Evolutionary conservation across 2,113 vertebrate species (phyloP).

Genomic region (Myocastor coypus): DNA sequence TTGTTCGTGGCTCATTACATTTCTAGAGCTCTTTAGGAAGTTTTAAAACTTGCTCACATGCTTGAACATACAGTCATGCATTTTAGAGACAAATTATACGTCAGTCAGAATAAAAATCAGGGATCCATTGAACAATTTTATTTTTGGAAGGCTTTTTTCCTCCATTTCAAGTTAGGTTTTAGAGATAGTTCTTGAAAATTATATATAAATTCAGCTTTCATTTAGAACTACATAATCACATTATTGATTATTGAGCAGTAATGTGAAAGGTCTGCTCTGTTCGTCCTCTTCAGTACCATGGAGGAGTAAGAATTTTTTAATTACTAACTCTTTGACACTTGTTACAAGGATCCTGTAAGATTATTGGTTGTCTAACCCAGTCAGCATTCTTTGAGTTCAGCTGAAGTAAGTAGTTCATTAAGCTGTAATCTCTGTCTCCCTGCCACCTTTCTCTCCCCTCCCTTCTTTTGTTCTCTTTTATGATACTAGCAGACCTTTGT

Average conservation of each 20-base stretch:
- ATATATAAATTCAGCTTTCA: not conserved
- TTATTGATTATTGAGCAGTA: not conserved
- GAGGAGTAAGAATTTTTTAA: conserved; percentile 22
- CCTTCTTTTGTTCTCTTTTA: too few relatives aligned
- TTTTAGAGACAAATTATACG: conserved; percentile 12
- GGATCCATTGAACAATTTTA: conserved; percentile 1
- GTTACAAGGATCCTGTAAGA: not conserved
- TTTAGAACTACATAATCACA: not conserved
- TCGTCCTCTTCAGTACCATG: not conserved
- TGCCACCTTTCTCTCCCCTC: too few relatives aligned
- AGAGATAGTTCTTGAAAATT: conserved; percentile 50
- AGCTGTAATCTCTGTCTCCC: not conserved
- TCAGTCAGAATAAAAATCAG: conserved; percentile 40
- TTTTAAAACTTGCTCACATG: not conserved
- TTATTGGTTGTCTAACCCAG: not conserved
- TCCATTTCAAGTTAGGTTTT: not conserved
- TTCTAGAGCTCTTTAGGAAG: not conserved
- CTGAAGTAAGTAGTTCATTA: conserved; percentile 39
- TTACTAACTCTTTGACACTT: not conserved
- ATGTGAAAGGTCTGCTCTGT: not conserved
- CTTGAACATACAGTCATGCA: not conserved
- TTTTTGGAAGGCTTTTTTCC: not conserved
- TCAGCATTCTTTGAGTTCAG: conserved; percentile 33
- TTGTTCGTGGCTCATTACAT: conserved; percentile 24
- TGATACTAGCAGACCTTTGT: too few relatives aligned